Percentiles rank a stretch among this genome's conserved stretches.
These are phyloP conservation scores for Pseudococcus viburni DNA, from an alignment of 2,888 invertebrate genomes.

Conservation along the genomic window DNA sequence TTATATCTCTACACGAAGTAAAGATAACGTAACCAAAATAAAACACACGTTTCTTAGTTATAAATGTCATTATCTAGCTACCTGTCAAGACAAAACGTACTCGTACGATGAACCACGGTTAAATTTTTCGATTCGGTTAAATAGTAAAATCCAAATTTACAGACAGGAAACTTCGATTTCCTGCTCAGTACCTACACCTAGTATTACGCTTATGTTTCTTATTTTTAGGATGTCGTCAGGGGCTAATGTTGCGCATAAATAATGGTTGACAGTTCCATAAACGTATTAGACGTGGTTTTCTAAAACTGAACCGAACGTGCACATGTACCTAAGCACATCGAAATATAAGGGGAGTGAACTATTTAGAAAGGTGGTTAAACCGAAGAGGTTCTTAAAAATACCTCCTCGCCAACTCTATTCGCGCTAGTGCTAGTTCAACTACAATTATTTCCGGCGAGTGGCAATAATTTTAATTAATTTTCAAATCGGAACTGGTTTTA, in stretches of 20 bases:
- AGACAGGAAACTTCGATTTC: constrained; percentile 42
- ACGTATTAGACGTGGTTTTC: constrained; percentile 37
- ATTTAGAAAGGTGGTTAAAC: constrained; percentile 48
- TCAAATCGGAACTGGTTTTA: constrained; percentile 57
- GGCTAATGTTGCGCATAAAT: constrained; percentile 53
- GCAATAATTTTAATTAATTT: constrained; percentile 54
- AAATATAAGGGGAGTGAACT: constrained; percentile 34
- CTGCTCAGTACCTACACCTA: constrained; percentile 10
- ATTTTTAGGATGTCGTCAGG: constrained; percentile 46
- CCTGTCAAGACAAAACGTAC: too few relatives aligned
- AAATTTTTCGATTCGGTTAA: constrained; percentile 29
- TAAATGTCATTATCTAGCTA: too few relatives aligned
- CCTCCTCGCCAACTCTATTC: constrained; percentile 22
- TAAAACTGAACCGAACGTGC: constrained; percentile 1
- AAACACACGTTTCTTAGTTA: too few relatives aligned
- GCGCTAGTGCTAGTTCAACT: constrained; percentile 35
- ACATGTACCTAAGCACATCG: constrained; percentile 32
- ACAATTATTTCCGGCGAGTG: constrained; percentile 45
- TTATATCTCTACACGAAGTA: too few relatives aligned
- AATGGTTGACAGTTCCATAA: constrained; percentile 55
- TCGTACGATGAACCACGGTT: neutral
- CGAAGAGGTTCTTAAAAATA: constrained; percentile 52
- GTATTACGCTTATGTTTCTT: neutral
- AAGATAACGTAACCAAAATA: too few relatives aligned
- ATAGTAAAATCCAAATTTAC: constrained; percentile 39